Percentiles rank a stretch among this genome's conserved stretches.
Evolutionary conservation across 2,113 vertebrate genomes (phyloP).

Genomic region (Sula dactylatra): DNA sequence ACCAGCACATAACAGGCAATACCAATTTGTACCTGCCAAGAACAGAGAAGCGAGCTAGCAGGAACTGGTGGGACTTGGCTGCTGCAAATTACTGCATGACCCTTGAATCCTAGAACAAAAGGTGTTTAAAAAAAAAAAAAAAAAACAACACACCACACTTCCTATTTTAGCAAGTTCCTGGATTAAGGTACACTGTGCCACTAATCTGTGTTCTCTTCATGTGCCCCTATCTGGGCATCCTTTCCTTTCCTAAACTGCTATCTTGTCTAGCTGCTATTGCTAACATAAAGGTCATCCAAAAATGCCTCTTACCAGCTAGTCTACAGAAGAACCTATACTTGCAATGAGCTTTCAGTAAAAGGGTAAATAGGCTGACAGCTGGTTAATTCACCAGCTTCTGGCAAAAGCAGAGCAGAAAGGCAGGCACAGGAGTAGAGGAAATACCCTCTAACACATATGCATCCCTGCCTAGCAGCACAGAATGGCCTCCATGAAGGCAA

Average conservation of each 20-base stretch:
- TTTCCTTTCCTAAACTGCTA: neutral
- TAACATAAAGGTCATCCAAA: neutral
- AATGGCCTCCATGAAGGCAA: neutral
- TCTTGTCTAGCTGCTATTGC: neutral
- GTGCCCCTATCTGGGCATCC: accelerated
- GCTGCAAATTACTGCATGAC: neutral
- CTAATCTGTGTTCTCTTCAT: neutral
- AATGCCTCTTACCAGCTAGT: neutral
- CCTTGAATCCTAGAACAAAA: neutral
- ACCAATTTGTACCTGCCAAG: neutral
- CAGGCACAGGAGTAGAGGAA: neutral
- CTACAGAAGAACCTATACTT: neutral
- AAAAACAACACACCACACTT: neutral
- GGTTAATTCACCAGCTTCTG: neutral
- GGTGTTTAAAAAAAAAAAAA: neutral
- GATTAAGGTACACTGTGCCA: neutral
- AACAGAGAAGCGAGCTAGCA: neutral
- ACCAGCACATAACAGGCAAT: neutral
- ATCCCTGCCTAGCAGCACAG: neutral
- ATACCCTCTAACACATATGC: neutral
- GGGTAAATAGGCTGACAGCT: neutral
- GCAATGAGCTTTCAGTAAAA: neutral
- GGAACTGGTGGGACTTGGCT: neutral
- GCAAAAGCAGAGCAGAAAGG: neutral
- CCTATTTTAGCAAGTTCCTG: neutral